These are phyloP conservation scores for Pangasius krempfi DNA, from an alignment of 2,797 vertebrate species.

Conservation along the genomic window DNA sequence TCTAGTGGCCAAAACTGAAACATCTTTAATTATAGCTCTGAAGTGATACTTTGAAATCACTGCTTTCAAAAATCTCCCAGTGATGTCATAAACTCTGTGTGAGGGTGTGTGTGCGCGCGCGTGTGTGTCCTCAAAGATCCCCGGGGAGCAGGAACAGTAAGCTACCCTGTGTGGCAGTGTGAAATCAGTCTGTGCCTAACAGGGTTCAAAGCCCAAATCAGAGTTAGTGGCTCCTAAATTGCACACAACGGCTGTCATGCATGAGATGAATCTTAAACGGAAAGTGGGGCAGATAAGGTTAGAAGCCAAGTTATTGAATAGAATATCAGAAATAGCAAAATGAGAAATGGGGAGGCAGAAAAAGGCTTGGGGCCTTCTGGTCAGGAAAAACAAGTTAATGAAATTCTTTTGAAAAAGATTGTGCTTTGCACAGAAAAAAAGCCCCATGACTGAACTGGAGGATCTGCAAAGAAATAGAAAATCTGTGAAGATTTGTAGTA, in stretches of 20 bases:
- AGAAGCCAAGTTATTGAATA: slow-evolving; percentile 41
- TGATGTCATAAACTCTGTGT: not conserved
- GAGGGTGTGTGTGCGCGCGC: not conserved
- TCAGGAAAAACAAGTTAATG: slow-evolving; percentile 47
- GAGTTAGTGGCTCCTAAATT: slow-evolving; percentile 52
- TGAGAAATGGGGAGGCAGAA: slow-evolving; percentile 42
- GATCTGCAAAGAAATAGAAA: slow-evolving; percentile 7
- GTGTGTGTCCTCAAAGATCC: slow-evolving; percentile 20
- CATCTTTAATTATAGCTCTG: not conserved
- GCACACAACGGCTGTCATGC: slow-evolving; percentile 46
- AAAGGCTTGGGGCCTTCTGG: slow-evolving; percentile 21
- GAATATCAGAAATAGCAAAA: slow-evolving; percentile 46
- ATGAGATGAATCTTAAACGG: slow-evolving; percentile 51
- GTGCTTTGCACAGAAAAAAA: not conserved
- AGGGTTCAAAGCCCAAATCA: slow-evolving; percentile 50
- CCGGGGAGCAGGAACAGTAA: slow-evolving; percentile 25
- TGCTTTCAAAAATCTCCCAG: not conserved
- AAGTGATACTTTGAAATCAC: not conserved
- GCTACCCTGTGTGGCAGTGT: slow-evolving; percentile 27
- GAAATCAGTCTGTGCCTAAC: slow-evolving; percentile 52
- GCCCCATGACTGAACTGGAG: not conserved
- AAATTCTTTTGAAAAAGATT: slow-evolving; percentile 36
- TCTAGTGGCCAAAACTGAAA: not conserved
- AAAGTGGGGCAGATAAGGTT: slow-evolving; percentile 23
- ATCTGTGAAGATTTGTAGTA: not conserved